These are phyloP conservation scores for Drosophila algonquin DNA, from an alignment of 2,888 invertebrate genomes.

Conservation along the genomic window DNA sequence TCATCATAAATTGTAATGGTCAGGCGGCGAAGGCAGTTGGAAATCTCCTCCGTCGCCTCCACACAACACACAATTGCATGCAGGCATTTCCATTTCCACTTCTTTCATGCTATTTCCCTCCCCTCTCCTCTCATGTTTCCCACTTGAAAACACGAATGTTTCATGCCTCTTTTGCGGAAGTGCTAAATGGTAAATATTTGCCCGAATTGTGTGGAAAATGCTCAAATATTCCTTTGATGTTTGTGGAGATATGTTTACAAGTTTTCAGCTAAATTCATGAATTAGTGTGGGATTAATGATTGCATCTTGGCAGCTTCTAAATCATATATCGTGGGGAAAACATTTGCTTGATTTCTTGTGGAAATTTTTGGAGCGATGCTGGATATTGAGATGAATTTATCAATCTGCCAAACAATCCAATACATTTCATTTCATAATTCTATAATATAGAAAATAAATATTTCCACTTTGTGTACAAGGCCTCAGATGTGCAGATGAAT, in stretches of 20 bases:
- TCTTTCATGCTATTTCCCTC: constrained; percentile 33
- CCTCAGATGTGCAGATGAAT: background rate
- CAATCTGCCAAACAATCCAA: background rate
- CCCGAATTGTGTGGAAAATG: constrained; percentile 3
- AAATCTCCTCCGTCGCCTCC: constrained; percentile 47
- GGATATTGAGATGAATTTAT: too few species aligned
- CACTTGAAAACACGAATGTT: constrained; percentile 37
- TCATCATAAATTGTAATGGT: constrained; percentile 75
- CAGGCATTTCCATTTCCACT: constrained; percentile 28
- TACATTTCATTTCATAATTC: background rate
- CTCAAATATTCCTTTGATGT: background rate
- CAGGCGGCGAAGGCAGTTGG: constrained; percentile 41
- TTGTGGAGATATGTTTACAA: background rate
- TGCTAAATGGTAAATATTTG: constrained; percentile 20
- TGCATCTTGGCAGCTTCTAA: background rate
- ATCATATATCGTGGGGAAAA: too few species aligned
- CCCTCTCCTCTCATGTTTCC: constrained; percentile 20
- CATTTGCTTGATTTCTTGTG: background rate
- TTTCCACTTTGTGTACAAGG: background rate
- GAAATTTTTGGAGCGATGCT: background rate
- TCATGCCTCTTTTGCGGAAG: constrained; percentile 28
- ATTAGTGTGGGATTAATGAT: background rate
- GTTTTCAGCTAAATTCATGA: background rate
- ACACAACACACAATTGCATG: constrained; percentile 31
- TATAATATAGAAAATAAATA: background rate